Conservation (phyloP, 2,888 invertebrate species). For the Nephrocerus scutellatus region DNA sequence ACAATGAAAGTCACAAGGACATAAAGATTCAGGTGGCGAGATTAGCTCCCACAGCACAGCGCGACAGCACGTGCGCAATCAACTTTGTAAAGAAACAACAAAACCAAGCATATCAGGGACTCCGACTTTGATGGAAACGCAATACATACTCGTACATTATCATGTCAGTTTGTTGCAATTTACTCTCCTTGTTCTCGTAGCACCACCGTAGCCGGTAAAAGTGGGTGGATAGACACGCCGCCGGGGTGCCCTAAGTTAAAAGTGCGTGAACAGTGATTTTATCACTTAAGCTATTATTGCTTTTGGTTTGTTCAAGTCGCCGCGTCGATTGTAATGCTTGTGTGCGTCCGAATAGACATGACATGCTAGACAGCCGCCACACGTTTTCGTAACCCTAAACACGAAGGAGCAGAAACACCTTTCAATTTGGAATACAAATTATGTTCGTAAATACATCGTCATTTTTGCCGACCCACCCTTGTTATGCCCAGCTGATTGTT, state of each 20-base stretch:
- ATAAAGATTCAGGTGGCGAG: constrained; percentile 43
- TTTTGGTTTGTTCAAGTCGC: no score
- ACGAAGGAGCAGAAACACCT: constrained; percentile 21
- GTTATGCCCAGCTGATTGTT: no score
- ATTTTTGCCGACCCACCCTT: no score
- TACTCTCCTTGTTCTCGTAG: neutral
- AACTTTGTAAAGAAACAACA: constrained; percentile 17
- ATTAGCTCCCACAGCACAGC: no score
- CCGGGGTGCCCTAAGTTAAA: constrained; percentile 23
- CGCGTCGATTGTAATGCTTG: no score
- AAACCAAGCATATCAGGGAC: no score
- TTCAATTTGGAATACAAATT: constrained; percentile 20
- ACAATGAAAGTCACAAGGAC: constrained; percentile 14
- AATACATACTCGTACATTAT: no score
- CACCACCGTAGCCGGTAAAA: neutral
- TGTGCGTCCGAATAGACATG: no score
- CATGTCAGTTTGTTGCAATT: constrained; percentile 32
- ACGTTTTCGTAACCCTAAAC: no score
- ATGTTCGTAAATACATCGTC: no score
- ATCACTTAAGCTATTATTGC: constrained; percentile 24
- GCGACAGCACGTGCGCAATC: constrained; percentile 21
- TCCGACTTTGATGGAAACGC: no score
- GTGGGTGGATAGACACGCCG: constrained; percentile 5
- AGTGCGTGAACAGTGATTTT: constrained; percentile 31
- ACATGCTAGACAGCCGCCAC: no score